Conservation (phyloP, 64 coral and sea anemone species). For the Catalaphyllia jardinei region DNA sequence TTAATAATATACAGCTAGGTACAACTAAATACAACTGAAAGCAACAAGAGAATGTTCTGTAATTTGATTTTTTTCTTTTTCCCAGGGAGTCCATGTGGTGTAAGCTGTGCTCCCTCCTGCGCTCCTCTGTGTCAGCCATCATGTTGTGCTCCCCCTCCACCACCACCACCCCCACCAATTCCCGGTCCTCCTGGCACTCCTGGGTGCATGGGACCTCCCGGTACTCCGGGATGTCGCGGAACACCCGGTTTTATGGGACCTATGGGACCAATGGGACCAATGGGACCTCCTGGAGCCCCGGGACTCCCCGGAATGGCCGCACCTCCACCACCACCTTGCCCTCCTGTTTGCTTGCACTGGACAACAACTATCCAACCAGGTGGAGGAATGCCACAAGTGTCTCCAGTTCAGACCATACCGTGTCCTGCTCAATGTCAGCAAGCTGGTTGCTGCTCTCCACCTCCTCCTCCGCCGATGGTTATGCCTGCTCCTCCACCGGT, state of each 20-base stretch:
- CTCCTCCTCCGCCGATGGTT: background rate
- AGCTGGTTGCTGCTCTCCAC: constrained; percentile 22
- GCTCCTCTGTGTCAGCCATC: constrained; percentile 30
- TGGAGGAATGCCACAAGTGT: constrained; percentile 26
- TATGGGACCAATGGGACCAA: constrained; percentile 7
- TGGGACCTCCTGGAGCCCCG: constrained; percentile 4
- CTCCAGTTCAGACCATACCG: background rate
- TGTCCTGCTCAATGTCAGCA: constrained; percentile 38
- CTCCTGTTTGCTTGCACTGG: constrained; percentile 14
- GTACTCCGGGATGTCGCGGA: constrained; percentile 8
- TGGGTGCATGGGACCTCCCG: background rate
- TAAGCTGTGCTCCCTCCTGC: constrained; percentile 33
- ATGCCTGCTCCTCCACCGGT: constrained; percentile 12
- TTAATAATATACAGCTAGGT: no score
- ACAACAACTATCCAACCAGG: constrained; percentile 4
- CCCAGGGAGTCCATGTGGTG: constrained; percentile 50
- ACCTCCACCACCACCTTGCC: background rate
- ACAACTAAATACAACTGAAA: no score
- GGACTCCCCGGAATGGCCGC: background rate
- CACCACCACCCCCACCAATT: constrained; percentile 20
- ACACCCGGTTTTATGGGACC: constrained; percentile 7
- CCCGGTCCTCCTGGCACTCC: background rate
- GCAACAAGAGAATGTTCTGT: no score
- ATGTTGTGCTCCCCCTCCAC: constrained; percentile 20
- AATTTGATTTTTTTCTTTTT: background rate